Conservation (phyloP, 1,140 invertebrate species). For the Riptortus pedestris region DNA sequence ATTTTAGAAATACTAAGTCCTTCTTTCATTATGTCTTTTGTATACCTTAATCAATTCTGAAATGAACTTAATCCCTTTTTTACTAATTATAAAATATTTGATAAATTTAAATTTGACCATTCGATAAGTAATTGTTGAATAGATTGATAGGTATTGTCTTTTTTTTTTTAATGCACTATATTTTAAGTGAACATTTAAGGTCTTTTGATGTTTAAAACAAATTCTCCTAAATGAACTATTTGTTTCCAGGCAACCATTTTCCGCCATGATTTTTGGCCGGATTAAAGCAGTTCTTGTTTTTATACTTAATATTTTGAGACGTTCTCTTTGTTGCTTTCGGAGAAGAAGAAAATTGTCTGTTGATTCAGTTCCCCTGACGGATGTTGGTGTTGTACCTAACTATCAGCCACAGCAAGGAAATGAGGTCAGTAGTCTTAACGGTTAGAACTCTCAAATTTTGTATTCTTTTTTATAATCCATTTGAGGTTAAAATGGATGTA, state of each 20-base stretch:
- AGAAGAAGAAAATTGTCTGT: constrained; percentile 41
- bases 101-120: too few species aligned
- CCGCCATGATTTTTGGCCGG: constrained; percentile 34
- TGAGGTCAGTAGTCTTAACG: constrained; percentile 6
- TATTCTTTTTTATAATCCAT: not conserved
- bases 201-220: too few species aligned
- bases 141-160: too few species aligned
- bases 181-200: too few species aligned
- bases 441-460: not conserved
- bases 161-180: too few species aligned
- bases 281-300: constrained; percentile 42
- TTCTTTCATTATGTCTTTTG: too few species aligned
- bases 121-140: too few species aligned
- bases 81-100: too few species aligned
- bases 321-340: constrained; percentile 45
- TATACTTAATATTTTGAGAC: constrained; percentile 40
- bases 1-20: too few species aligned
- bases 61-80: too few species aligned
- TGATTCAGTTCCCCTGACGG: constrained; percentile 43
- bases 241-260: not conserved
- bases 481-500: not conserved
- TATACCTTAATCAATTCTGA: too few species aligned
- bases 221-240: too few species aligned
- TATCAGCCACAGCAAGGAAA: constrained; percentile 21
- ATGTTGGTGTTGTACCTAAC: constrained; percentile 41